These are phyloP conservation scores for Psix sp. DNA, from an alignment of 1,140 invertebrate species.

Conservation along the genomic window DNA sequence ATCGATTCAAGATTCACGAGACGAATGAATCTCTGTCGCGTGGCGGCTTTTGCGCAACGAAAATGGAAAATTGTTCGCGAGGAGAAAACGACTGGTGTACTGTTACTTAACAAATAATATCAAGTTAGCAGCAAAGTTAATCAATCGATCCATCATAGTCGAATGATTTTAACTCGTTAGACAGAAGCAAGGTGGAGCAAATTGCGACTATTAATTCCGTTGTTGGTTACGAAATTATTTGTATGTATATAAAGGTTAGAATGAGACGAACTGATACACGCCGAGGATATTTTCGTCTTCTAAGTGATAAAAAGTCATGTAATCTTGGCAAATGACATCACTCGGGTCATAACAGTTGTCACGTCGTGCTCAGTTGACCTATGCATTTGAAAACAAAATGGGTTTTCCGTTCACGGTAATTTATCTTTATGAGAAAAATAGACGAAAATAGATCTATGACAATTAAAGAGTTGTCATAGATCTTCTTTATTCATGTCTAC, in stretches of 20 bases:
- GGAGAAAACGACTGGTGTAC: constrained; percentile 6
- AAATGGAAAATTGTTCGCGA: constrained; percentile 7
- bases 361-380: constrained; percentile 32
- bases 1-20: constrained; percentile 26
- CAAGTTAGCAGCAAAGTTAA: not conserved
- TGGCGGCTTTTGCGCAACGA: constrained; percentile 8
- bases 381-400: constrained; percentile 29
- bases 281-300: too few species aligned
- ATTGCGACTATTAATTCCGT: too few species aligned
- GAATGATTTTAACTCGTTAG: too few species aligned
- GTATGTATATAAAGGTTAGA: too few species aligned
- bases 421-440: constrained; percentile 49
- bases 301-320: too few species aligned
- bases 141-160: too few species aligned
- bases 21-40: constrained; percentile 1
- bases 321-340: constrained; percentile 29
- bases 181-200: too few species aligned
- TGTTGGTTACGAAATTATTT: too few species aligned
- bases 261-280: too few species aligned
- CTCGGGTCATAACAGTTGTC: constrained; percentile 27
- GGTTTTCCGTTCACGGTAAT: constrained; percentile 44
- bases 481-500: too few species aligned
- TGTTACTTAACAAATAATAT: not conserved
- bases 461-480: constrained; percentile 19
- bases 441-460: constrained; percentile 24